Conservation (phyloP, 92 coral and sea anemone genomes). For the Zoanthus sansibaricus region DNA sequence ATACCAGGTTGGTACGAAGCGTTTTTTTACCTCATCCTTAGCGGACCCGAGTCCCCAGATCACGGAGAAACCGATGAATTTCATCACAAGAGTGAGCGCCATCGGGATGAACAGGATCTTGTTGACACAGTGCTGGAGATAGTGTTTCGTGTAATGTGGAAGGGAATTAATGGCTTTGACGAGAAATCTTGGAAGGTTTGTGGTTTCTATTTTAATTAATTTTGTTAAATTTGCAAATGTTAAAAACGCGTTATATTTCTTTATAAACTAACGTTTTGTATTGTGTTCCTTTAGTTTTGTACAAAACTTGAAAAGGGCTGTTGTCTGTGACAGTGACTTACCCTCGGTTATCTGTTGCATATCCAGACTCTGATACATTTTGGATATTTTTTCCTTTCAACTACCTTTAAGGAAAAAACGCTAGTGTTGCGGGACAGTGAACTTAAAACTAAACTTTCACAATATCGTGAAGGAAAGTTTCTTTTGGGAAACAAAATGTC, state of each 20-base stretch:
- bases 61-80: not conserved
- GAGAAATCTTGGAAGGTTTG: conserved; percentile 91
- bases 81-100: conserved; percentile 49
- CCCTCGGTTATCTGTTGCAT: too few species aligned
- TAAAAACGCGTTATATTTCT: not conserved
- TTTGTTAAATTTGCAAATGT: not conserved
- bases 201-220: not conserved
- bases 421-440: too few species aligned
- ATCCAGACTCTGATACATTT: too few species aligned
- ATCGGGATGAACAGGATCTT: conserved; percentile 58
- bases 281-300: too few species aligned
- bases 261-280: too few species aligned
- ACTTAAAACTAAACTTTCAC: too few species aligned
- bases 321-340: too few species aligned
- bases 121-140: conserved; percentile 88
- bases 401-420: too few species aligned
- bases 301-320: too few species aligned
- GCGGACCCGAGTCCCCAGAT: not conserved
- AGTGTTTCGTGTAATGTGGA: conserved; percentile 90
- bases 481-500: too few species aligned
- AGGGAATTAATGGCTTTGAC: conserved; percentile 87
- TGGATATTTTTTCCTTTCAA: too few species aligned
- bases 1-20: conserved; percentile 82
- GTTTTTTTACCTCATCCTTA: conserved; percentile 70
- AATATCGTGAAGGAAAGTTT: too few species aligned